Conservation (phyloP, 1,140 invertebrate genomes). For the Solenopsis invicta region DNA sequence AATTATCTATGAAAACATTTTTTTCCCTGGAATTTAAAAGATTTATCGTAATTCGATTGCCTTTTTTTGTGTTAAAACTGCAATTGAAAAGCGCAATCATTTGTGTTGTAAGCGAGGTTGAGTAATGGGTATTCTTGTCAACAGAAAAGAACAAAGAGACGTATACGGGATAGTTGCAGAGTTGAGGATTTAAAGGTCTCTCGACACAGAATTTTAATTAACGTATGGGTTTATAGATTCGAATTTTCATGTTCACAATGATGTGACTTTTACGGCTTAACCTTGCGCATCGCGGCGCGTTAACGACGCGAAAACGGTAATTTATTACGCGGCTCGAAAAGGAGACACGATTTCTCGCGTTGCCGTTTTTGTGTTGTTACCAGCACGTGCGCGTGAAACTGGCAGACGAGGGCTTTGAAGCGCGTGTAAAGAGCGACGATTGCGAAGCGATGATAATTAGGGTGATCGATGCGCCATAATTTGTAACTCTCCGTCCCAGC, state of each 20-base stretch:
- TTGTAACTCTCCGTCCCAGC: background rate
- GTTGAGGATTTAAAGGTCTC: background rate
- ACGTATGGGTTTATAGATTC: background rate
- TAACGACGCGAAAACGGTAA: constrained; percentile 59
- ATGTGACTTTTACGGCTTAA: constrained; percentile 41
- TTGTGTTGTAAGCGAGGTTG: background rate
- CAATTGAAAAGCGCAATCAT: background rate
- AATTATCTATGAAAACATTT: no score
- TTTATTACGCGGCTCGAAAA: constrained; percentile 35
- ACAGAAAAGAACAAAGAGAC: background rate
- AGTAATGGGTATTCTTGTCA: background rate
- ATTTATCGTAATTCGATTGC: background rate
- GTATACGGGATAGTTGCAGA: background rate
- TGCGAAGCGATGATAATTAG: constrained; percentile 33
- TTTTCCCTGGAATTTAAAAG: no score
- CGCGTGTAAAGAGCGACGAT: constrained; percentile 14
- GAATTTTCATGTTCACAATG: background rate
- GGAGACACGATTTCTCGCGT: constrained; percentile 41
- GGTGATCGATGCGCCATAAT: constrained; percentile 34
- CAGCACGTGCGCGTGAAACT: background rate
- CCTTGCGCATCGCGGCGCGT: constrained; percentile 43
- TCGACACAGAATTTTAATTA: background rate
- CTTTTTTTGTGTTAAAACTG: background rate
- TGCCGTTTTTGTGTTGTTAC: background rate
- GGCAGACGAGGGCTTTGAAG: background rate